phyloP scores from a whole-genome alignment of 2,797 vertebrate species.

The Cetoscarus ocellatus region DNA sequence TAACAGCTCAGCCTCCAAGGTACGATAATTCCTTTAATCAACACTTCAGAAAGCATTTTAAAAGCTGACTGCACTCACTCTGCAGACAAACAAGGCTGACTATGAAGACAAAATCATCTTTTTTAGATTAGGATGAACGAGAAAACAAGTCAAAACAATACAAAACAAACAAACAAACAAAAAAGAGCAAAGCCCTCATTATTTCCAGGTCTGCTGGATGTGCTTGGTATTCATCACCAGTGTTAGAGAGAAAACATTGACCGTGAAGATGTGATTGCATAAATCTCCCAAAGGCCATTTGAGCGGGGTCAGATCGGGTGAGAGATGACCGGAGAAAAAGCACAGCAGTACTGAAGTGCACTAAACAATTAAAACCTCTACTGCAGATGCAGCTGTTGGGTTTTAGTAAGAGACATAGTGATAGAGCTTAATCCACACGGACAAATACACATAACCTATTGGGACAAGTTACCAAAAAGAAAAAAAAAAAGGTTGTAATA shows the following conservation, averaged over 20 bases:
- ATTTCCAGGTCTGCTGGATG: conserved; percentile 6
- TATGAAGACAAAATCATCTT: conserved; percentile 8
- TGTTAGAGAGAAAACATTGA: neutral
- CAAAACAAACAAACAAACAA: neutral
- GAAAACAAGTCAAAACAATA: conserved; percentile 26
- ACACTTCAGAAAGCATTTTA: conserved; percentile 21
- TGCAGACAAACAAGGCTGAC: neutral
- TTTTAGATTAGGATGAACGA: neutral
- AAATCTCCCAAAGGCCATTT: no score
- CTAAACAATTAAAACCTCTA: no score
- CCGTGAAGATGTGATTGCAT: neutral
- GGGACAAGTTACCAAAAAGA: no score
- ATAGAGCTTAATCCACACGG: no score
- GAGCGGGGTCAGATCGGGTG: neutral
- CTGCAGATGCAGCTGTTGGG: no score
- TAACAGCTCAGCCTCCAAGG: conserved; percentile 10
- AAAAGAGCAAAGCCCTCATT: conserved; percentile 9
- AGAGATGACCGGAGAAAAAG: neutral
- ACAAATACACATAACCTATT: no score
- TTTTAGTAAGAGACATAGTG: no score
- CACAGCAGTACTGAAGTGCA: no score
- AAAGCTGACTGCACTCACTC: conserved; percentile 2
- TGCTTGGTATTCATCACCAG: conserved; percentile 15
- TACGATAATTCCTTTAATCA: conserved; percentile 35
- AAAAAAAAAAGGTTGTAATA: no score